These are phyloP conservation scores for Alethe castanea DNA, from an alignment of 2,113 vertebrate species.

Conservation along the genomic window DNA sequence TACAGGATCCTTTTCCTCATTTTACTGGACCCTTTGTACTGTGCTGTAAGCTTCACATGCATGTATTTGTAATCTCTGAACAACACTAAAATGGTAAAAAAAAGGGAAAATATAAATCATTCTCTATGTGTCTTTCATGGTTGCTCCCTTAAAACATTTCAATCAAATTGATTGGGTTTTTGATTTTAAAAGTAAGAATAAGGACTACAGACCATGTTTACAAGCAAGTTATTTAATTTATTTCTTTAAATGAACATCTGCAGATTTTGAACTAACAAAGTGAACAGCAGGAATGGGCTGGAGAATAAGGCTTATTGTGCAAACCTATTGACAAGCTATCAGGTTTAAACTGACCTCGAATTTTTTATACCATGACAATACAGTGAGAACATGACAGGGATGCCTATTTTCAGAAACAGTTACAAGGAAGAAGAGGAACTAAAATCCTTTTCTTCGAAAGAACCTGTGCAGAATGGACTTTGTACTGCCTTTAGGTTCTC, in stretches of 20 bases:
- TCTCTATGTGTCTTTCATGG: background rate
- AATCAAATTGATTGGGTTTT: background rate
- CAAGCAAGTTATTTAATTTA: background rate
- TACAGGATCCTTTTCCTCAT: background rate
- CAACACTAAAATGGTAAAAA: background rate
- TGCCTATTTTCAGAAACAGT: background rate
- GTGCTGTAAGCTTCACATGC: background rate
- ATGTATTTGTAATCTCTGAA: background rate
- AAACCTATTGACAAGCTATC: background rate
- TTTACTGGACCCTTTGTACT: background rate
- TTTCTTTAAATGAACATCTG: background rate
- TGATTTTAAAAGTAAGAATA: background rate
- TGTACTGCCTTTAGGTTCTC: constrained; percentile 16
- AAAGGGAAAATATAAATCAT: background rate
- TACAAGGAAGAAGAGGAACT: background rate
- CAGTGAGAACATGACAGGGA: background rate
- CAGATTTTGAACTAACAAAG: background rate
- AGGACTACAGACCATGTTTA: background rate
- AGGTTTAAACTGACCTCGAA: background rate
- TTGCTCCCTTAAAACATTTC: background rate
- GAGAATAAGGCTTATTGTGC: background rate
- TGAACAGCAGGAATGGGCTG: background rate
- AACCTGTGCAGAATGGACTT: background rate
- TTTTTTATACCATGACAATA: background rate
- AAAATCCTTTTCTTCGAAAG: background rate